A percentile compares a stretch with the other conserved stretches of the same genome.
Conservation (phyloP, 2,797 vertebrate species). For the Hydrophis major region DNA sequence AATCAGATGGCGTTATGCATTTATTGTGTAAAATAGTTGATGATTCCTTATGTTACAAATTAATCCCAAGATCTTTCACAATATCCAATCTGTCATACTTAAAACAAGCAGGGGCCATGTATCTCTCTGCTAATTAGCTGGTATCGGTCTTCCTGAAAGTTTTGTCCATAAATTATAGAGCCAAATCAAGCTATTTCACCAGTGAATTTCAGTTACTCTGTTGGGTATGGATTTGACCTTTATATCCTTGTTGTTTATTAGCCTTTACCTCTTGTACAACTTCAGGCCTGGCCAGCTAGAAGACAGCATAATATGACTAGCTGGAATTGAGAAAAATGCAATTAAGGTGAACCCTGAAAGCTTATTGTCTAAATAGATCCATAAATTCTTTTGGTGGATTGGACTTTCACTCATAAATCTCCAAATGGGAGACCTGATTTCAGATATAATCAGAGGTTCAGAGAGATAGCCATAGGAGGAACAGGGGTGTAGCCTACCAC, state of each 20-base stretch:
- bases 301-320: neutral
- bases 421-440: neutral
- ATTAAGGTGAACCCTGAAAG: neutral
- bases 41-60: neutral
- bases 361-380: neutral
- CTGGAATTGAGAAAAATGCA: conserved; percentile 9
- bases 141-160: neutral
- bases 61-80: neutral
- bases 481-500: neutral
- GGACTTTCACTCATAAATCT: conserved; percentile 28
- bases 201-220: neutral
- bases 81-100: neutral
- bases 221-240: neutral
- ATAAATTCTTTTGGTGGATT: neutral
- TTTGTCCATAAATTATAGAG: neutral
- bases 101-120: neutral
- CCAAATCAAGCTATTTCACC: neutral
- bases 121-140: neutral
- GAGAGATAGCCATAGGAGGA: neutral
- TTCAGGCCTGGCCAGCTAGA: neutral
- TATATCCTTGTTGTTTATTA: neutral
- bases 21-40: neutral
- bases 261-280: neutral
- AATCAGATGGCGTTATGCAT: neutral
- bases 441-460: neutral